Evolutionary conservation across 2,888 invertebrate genomes (phyloP).

Genomic region (Campopleginae sp.): DNA sequence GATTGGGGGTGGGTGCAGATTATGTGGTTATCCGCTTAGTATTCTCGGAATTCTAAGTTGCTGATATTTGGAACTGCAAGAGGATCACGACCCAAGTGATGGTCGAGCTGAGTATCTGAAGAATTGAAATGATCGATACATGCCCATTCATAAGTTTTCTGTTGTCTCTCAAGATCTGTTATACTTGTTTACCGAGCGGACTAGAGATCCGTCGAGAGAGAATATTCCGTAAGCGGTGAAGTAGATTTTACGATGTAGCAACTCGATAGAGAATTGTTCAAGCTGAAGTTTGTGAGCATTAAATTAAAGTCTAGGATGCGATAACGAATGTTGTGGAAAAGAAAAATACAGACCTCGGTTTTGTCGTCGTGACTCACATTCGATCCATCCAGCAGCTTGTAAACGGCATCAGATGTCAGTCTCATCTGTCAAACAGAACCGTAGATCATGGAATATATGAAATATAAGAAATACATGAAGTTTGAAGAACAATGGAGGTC

Average conservation of each 20-base stretch:
- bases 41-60: too few relatives aligned
- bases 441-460: neutral
- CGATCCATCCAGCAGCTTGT: conserved; percentile 47
- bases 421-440: conserved; percentile 39
- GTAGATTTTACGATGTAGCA: conserved; percentile 53
- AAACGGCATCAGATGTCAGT: conserved; percentile 33
- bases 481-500: neutral
- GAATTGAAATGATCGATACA: neutral
- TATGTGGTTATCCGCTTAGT: too few relatives aligned
- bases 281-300: conserved; percentile 39
- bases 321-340: neutral
- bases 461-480: neutral
- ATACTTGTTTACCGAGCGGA: conserved; percentile 57
- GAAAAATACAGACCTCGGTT: conserved; percentile 37
- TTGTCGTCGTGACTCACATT: conserved; percentile 37
- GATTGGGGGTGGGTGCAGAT: too few relatives aligned
- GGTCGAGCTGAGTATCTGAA: conserved; percentile 42
- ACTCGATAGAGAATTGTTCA: conserved; percentile 49
- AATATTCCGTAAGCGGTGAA: conserved; percentile 56
- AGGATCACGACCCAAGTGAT: conserved; percentile 56
- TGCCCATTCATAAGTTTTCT: neutral
- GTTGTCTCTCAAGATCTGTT: neutral
- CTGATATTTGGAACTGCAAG: conserved; percentile 37
- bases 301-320: neutral
- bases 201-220: conserved; percentile 45